These are phyloP conservation scores for Lithobates pipiens DNA, from an alignment of 2,797 vertebrate genomes.

Conservation along the genomic window DNA sequence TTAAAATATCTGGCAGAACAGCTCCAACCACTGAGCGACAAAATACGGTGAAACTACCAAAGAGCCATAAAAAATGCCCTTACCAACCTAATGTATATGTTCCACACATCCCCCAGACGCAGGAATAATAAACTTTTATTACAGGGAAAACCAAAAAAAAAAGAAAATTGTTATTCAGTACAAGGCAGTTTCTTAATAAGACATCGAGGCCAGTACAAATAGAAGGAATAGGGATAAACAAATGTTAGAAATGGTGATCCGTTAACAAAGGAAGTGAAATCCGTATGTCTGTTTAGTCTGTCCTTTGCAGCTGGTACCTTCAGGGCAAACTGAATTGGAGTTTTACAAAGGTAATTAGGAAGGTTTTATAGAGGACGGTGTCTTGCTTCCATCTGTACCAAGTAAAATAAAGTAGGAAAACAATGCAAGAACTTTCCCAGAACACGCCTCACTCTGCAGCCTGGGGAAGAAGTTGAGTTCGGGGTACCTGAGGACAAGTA, in stretches of 20 bases:
- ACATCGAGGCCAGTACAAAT: too few relatives aligned
- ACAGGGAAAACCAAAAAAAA: too few relatives aligned
- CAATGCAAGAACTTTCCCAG: background rate
- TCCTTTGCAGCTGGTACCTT: constrained; percentile 18
- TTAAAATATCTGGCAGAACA: too few relatives aligned
- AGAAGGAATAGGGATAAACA: background rate
- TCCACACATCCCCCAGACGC: too few relatives aligned
- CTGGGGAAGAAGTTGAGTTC: background rate
- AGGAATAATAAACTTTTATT: too few relatives aligned
- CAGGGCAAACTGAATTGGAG: constrained; percentile 27
- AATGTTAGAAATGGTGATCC: background rate
- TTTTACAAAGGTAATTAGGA: constrained; percentile 39
- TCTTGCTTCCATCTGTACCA: constrained; percentile 26
- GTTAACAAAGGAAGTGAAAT: constrained; percentile 3
- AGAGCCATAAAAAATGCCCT: too few relatives aligned
- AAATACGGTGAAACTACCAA: too few relatives aligned
- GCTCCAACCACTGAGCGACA: too few relatives aligned
- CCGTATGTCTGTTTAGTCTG: constrained; percentile 3
- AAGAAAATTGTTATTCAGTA: background rate
- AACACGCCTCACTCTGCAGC: background rate
- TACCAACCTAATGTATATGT: too few relatives aligned
- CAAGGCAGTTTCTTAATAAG: background rate
- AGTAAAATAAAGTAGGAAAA: background rate
- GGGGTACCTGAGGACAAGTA: too few relatives aligned
- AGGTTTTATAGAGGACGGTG: constrained; percentile 24